A percentile compares a stretch with the other conserved stretches of the same genome.
phyloP scores from a whole-genome alignment of 2,113 vertebrate genomes.

The Charadrius vociferus region DNA sequence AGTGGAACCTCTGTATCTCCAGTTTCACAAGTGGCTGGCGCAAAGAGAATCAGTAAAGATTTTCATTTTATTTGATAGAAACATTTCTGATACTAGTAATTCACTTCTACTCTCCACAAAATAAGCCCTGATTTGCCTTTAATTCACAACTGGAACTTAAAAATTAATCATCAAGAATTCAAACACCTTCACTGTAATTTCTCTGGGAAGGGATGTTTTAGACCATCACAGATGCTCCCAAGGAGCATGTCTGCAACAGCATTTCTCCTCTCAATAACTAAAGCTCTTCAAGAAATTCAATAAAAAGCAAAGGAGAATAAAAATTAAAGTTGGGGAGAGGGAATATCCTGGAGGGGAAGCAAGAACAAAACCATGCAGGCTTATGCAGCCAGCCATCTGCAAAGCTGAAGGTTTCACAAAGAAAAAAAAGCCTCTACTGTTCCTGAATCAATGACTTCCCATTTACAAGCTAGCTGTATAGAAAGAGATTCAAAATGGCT shows the following conservation, averaged over 20 bases:
- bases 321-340: conserved; percentile 24
- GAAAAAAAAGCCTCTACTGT: conserved; percentile 73
- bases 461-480: conserved; percentile 61
- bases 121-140: neutral
- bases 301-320: neutral
- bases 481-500: conserved; percentile 78
- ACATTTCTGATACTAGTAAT: neutral
- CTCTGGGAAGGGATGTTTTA: neutral
- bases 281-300: neutral
- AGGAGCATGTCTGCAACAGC: neutral
- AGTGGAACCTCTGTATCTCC: neutral
- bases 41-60: neutral
- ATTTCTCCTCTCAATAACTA: neutral
- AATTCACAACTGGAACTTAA: neutral
- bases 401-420: conserved; percentile 73
- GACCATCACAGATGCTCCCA: neutral
- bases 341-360: conserved; percentile 32
- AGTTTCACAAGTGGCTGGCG: neutral
- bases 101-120: neutral
- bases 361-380: conserved; percentile 69
- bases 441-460: conserved; percentile 78
- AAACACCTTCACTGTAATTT: neutral
- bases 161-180: neutral
- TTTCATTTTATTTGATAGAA: neutral
- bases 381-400: conserved; percentile 75